Conservation (phyloP, 2,888 invertebrate species). For the Drosophila merina region DNA sequence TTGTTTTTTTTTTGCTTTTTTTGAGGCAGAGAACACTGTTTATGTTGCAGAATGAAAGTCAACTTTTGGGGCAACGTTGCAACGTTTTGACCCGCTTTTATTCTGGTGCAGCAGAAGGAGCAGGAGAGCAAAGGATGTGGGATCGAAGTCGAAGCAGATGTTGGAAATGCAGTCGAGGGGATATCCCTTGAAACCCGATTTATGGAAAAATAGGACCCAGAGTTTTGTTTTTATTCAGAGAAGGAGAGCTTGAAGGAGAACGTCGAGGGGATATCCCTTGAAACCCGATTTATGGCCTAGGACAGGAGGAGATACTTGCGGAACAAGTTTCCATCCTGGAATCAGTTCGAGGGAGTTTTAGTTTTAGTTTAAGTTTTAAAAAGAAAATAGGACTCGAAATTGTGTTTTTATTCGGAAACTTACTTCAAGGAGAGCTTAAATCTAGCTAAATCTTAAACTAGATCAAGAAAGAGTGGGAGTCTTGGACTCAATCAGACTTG, state of each 20-base stretch:
- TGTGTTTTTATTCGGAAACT: too few species aligned
- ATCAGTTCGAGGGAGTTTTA: too few species aligned
- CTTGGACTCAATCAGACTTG: constrained; percentile 19
- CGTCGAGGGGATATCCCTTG: constrained; percentile 15
- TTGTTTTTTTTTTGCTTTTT: too few species aligned
- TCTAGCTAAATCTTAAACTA: too few species aligned
- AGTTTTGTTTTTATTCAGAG: too few species aligned
- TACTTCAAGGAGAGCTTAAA: too few species aligned
- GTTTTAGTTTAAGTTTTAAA: too few species aligned
- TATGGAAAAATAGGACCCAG: too few species aligned
- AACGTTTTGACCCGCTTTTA: constrained; percentile 52
- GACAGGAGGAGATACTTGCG: constrained; percentile 4
- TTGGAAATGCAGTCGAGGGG: constrained; percentile 8
- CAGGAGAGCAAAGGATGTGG: constrained; percentile 11
- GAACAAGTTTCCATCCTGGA: constrained; percentile 24
- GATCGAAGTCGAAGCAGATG: constrained; percentile 16
- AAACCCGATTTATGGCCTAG: constrained; percentile 18
- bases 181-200: constrained; percentile 9
- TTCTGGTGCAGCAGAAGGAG: background rate
- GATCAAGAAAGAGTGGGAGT: constrained; percentile 13
- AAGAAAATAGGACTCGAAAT: too few species aligned
- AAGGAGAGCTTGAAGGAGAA: too few species aligned
- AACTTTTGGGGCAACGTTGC: constrained; percentile 68
- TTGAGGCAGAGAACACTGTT: background rate
- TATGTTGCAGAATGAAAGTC: constrained; percentile 43